Percentiles rank a stretch among this genome's conserved stretches.
Evolutionary conservation across 2,113 vertebrate genomes (phyloP).

Genomic region (Scytalopus superciliaris): DNA sequence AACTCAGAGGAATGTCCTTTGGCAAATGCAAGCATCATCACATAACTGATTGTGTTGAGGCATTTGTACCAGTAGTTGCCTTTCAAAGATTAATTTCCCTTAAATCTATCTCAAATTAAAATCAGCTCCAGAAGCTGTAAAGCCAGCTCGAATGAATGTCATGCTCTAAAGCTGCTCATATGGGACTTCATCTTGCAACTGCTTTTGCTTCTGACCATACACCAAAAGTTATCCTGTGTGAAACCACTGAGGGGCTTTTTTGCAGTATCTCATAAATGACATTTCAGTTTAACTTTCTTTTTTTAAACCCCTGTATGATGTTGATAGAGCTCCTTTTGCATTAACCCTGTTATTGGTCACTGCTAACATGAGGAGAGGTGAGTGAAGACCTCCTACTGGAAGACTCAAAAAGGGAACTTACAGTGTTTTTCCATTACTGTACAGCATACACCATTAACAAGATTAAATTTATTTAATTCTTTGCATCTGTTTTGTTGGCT

Average conservation of each 20-base stretch:
- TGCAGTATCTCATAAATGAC: constrained; percentile 46
- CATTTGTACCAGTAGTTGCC: neutral
- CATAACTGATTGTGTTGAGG: neutral
- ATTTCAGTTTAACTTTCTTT: constrained; percentile 51
- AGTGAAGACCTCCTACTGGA: neutral
- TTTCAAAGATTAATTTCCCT: neutral
- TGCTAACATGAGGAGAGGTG: constrained; percentile 13
- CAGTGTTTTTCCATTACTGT: neutral
- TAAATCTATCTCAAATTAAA: neutral
- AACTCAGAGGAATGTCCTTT: neutral
- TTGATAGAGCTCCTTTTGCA: constrained; percentile 13
- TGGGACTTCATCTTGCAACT: constrained; percentile 19
- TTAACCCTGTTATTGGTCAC: constrained; percentile 6
- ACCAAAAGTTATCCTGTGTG: constrained; percentile 73
- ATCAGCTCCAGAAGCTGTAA: neutral
- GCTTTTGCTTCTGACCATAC: constrained; percentile 15
- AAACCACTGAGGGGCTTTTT: constrained; percentile 63
- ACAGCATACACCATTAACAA: constrained; percentile 19
- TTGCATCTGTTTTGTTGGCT: constrained; percentile 56
- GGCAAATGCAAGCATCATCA: neutral
- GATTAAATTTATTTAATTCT: neutral
- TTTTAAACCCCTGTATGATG: constrained; percentile 9
- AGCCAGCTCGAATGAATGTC: neutral
- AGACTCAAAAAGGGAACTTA: neutral
- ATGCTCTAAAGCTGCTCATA: neutral